Conservation (phyloP, 2,113 vertebrate genomes). For the Saccopteryx leptura region DNA sequence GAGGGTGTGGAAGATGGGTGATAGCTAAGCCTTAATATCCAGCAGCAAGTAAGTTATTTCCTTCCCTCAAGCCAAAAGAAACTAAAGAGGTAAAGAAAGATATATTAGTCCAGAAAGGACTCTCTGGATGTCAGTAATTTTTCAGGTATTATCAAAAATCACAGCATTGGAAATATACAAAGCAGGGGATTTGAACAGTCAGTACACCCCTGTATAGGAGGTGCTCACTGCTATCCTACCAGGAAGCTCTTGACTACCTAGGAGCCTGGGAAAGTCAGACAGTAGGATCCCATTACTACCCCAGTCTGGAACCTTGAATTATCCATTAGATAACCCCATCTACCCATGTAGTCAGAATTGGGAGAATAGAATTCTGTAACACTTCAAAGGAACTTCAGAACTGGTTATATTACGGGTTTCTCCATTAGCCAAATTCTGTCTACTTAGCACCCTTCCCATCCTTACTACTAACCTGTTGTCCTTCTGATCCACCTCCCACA, state of each 20-base stretch:
- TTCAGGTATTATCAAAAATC: background rate
- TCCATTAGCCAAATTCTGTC: background rate
- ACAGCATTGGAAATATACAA: background rate
- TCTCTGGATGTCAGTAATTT: background rate
- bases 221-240: background rate
- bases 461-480: background rate
- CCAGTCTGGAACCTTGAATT: background rate
- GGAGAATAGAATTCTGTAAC: background rate
- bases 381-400: background rate
- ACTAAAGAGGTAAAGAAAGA: constrained; percentile 17
- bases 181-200: background rate
- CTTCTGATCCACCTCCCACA: background rate
- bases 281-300: background rate
- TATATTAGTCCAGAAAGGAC: constrained; percentile 3
- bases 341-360: background rate
- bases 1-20: background rate
- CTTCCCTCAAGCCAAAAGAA: constrained; percentile 24
- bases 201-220: background rate
- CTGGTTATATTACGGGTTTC: background rate
- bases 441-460: background rate
- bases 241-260: background rate
- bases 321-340: background rate
- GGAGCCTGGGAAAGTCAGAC: background rate
- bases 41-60: background rate
- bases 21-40: constrained; percentile 21